phyloP scores from a whole-genome alignment of 2,113 vertebrate genomes.

The Gavialis gangeticus region DNA sequence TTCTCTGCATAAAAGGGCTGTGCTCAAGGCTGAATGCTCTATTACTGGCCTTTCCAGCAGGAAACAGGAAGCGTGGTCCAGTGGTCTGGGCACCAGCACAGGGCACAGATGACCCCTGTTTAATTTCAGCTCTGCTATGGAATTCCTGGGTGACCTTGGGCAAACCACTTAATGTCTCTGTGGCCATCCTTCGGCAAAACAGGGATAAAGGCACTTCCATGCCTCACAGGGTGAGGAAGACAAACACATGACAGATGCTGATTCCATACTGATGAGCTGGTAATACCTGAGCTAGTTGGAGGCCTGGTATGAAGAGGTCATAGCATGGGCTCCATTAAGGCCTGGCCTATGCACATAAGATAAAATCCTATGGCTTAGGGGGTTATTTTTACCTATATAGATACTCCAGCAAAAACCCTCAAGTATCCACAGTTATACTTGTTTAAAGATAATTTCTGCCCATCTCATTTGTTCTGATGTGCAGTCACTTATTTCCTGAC shows the following conservation, averaged over 20 bases:
- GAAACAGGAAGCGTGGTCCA: background rate
- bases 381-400: background rate
- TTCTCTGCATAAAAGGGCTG: background rate
- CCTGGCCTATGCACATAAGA: background rate
- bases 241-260: background rate
- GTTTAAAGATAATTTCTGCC: background rate
- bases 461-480: background rate
- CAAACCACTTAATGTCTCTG: background rate
- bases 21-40: background rate
- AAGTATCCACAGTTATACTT: background rate
- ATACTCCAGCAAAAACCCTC: background rate
- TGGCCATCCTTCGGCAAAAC: background rate
- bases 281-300: background rate
- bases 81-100: background rate
- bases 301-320: background rate
- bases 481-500: background rate
- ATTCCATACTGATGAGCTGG: background rate
- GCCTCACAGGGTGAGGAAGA: background rate
- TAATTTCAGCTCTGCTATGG: too few species aligned
- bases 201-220: background rate
- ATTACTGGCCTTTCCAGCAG: background rate
- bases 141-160: background rate
- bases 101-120: background rate
- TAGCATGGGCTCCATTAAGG: background rate
- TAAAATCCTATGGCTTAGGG: background rate